Conservation (phyloP, 1,140 invertebrate species). For the Eumaeus atala region DNA sequence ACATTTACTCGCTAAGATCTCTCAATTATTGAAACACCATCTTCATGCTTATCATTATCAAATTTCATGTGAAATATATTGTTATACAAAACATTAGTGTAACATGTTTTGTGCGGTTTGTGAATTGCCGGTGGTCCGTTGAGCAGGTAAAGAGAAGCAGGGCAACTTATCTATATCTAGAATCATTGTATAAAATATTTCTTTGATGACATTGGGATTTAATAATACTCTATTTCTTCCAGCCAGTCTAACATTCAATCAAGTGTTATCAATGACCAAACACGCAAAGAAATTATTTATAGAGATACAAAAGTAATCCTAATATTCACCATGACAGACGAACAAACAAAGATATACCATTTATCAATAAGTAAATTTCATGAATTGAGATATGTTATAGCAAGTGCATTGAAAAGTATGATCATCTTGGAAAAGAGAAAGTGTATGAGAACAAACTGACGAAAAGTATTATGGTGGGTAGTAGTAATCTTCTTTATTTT, state of each 20-base stretch:
- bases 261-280: constrained; percentile 28
- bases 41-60: too few species aligned
- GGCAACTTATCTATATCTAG: too few species aligned
- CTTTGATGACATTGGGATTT: background rate
- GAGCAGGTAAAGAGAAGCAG: too few species aligned
- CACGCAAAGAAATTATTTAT: constrained; percentile 35
- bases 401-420: constrained; percentile 51
- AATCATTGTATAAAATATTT: too few species aligned
- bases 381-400: constrained; percentile 47
- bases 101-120: too few species aligned
- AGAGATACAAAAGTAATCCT: constrained; percentile 44
- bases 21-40: too few species aligned
- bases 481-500: background rate
- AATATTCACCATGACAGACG: constrained; percentile 42
- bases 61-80: too few species aligned
- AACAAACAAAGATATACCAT: constrained; percentile 37
- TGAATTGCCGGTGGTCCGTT: background rate
- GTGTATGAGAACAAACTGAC: constrained; percentile 55
- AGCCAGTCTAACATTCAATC: constrained; percentile 47
- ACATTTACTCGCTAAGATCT: constrained; percentile 9
- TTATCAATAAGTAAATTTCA: constrained; percentile 49
- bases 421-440: constrained; percentile 56
- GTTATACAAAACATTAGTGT: too few species aligned
- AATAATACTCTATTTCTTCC: constrained; percentile 27
- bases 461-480: constrained; percentile 22